Evolutionary conservation across 2,888 invertebrate species (phyloP), one percentile per base, ranked within the genome.

Genomic region (Parnassius apollo): DNA sequence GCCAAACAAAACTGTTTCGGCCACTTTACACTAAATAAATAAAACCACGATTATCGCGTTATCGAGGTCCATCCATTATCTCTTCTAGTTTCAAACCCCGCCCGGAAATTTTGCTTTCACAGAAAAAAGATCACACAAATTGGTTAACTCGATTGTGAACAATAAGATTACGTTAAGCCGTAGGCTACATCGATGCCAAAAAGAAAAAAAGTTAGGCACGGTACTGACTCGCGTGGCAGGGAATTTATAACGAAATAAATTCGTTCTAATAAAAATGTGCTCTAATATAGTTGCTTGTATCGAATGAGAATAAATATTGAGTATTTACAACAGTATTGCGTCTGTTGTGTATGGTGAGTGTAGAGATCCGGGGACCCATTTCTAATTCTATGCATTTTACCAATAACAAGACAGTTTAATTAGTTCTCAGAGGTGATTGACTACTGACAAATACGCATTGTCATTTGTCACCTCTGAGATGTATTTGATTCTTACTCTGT

Each of bases 61-160:
- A 61, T 56, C 12, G 13, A 35, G 45, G 46, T 25, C 22, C 35
- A 12, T 54, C 48, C n/a, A 62, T 62, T 59, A 52, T 42, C 44
- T 54, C 2, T 11, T 10, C 25, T 42, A 52, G 9, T 25, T n/a
- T 46, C 45, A 8, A 42, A 57, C 53, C 44, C 18, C 62, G 25
- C n/a, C 10, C 42, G 42, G 48, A 48, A 56, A 25, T 51, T 58
- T 48, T 58, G 52, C 42, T 13, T 53, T 13, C 22, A 12, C 7
- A n/a, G 45, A 57, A 52, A 35, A 61, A 54, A 58, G 54, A 62
- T 62, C 62, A 45, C 55, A 10, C 53, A 18, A 62, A 62, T 55
- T 55, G 58, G 58, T 58, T 62, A 62, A 62, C 62, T 58, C 58
- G 54, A 62, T 62, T 62, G 62, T 58, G 58, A 54, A 45, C 62